Evolutionary conservation across 2,797 vertebrate genomes (phyloP), one percentile per base, ranked within the genome.

Genomic region (Hoplostethus atlanticus): DNA sequence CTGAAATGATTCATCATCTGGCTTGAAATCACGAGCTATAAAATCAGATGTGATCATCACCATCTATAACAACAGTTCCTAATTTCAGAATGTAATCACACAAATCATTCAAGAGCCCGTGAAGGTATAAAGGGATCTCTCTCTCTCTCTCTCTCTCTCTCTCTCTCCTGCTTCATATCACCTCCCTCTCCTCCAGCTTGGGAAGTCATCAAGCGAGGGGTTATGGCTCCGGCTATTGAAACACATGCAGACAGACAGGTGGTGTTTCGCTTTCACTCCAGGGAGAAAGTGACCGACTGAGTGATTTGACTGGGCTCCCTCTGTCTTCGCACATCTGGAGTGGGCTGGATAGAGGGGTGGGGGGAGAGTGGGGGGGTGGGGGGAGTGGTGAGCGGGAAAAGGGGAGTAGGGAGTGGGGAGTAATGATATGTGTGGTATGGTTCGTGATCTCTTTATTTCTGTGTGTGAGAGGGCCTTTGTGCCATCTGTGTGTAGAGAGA

Each of bases 221-320:
- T 47, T 62, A 54, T 5, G 59, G 62, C 71, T 81, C 68, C 76
- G 59, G 74, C 71, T 74, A 73, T 48, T 76, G 68, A 81, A 83
- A 81, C 48, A 16, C 75, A 73, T 28, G 66, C 77, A 87, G 74
- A 84, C 82, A 86, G 81, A 84, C 79, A 92, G 89, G 89, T 92
- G 91, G 88, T 88, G 86, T 82, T 89, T 86, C 84, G 84, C 89
- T 91, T 83, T 87, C 71, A 77, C 87, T 81, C 79, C 12, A 60
- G 66, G 70, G 75, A 76, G 87, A 89, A 81, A 87, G 75, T 85
- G 78, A 80, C 81, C 80, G 80, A 70, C 64, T 80, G 64, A 75
- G 48, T 73, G 73, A 77, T 72, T 36, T 65, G 82, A 90, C 79
- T 84, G 78, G 78, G 79, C 79, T 79, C 71, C 72, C 80, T 88